phyloP scores from a whole-genome alignment of 2,888 invertebrate species.

The Aphodius sticticus region DNA sequence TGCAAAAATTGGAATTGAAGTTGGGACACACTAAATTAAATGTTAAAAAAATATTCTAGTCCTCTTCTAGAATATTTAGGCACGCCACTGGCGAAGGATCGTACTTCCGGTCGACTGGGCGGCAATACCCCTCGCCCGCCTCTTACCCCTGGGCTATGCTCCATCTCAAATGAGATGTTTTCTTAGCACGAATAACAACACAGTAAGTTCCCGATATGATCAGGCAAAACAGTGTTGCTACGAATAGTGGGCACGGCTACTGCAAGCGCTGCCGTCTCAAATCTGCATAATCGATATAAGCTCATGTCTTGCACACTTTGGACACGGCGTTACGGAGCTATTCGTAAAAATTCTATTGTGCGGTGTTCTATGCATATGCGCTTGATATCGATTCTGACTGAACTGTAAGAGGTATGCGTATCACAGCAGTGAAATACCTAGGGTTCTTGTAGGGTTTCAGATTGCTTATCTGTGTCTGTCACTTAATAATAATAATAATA shows the following conservation, averaged over 20 bases:
- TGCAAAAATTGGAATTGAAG: too few relatives aligned
- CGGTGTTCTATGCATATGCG: not conserved
- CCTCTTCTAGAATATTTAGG: too few relatives aligned
- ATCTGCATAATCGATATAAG: constrained; percentile 8
- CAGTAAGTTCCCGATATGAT: not conserved
- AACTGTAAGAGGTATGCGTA: not conserved
- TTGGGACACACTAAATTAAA: too few relatives aligned
- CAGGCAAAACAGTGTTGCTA: not conserved
- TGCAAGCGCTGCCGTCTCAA: not conserved
- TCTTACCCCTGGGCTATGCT: not conserved
- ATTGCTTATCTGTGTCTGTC: too few relatives aligned
- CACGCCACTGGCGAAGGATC: not conserved
- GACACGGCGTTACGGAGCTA: not conserved
- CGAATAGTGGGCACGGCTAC: not conserved
- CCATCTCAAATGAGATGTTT: constrained; percentile 22
- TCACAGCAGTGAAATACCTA: not conserved
- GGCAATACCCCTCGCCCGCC: not conserved
- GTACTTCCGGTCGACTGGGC: not conserved
- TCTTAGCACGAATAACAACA: constrained; percentile 12
- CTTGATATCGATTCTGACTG: not conserved
- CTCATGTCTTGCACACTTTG: not conserved
- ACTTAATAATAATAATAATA: too few relatives aligned
- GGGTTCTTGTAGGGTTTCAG: too few relatives aligned
- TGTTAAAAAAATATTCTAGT: too few relatives aligned
- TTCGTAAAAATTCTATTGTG: constrained; percentile 4